These are phyloP conservation scores for Euwallacea fornicatus DNA, from an alignment of 1,140 invertebrate species.

Conservation along the genomic window DNA sequence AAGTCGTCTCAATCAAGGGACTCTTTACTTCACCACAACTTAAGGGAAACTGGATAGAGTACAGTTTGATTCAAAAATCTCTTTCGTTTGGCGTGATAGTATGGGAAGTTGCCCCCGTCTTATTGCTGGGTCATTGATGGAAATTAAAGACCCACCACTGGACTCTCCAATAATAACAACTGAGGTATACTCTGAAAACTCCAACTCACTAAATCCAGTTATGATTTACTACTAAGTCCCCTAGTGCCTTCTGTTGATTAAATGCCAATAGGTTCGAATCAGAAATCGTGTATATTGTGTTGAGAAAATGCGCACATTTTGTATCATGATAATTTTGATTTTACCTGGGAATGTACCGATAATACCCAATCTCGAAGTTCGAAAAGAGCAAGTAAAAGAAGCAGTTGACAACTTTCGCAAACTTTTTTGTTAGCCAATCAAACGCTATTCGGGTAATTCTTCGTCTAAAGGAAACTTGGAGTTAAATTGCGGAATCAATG, in stretches of 20 bases:
- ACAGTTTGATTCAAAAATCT: conserved; percentile 6
- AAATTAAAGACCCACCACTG: too few relatives aligned
- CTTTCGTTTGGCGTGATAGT: background rate
- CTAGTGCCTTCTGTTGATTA: too few relatives aligned
- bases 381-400: conserved; percentile 37
- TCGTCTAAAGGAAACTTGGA: conserved; percentile 43
- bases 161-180: too few relatives aligned
- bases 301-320: background rate
- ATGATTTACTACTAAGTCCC: too few relatives aligned
- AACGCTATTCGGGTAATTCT: conserved; percentile 50
- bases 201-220: too few relatives aligned
- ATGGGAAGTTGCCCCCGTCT: too few relatives aligned
- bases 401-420: conserved; percentile 50
- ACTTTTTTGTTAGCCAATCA: conserved; percentile 52
- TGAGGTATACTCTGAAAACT: too few relatives aligned
- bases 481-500: conserved; percentile 47
- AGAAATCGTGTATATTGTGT: background rate
- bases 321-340: background rate
- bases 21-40: conserved; percentile 51
- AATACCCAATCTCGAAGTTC: conserved; percentile 37
- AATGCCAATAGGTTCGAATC: too few relatives aligned
- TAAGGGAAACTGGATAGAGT: conserved; percentile 28
- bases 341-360: conserved; percentile 34
- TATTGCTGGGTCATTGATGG: too few relatives aligned
- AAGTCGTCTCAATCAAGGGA: conserved; percentile 52